Evolutionary conservation across 2,797 vertebrate species (phyloP).

Genomic region (Anolis apletophallus): DNA sequence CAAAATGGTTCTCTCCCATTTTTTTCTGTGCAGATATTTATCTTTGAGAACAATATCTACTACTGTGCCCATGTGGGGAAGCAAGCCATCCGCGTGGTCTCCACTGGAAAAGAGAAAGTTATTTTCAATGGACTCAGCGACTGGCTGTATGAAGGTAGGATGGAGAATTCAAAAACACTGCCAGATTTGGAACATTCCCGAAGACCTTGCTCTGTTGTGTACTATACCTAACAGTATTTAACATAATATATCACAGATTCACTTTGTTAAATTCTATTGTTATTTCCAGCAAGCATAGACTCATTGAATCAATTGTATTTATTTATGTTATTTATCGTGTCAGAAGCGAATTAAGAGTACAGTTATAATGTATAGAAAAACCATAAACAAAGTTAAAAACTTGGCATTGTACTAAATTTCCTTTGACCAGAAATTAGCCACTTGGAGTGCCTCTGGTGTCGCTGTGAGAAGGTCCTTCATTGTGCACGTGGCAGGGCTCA

Average conservation of each 20-base stretch:
- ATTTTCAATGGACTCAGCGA: slow-evolving; percentile 95
- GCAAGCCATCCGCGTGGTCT: slow-evolving; percentile 92
- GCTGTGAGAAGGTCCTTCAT: too few species aligned
- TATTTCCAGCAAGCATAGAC: too few species aligned
- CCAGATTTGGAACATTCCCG: slow-evolving; percentile 26
- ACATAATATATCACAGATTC: not conserved
- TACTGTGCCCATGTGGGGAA: slow-evolving; percentile 90
- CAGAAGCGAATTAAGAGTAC: too few species aligned
- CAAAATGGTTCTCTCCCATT: slow-evolving; percentile 43
- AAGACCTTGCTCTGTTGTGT: not conserved
- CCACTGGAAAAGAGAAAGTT: slow-evolving; percentile 92
- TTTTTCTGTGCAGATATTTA: slow-evolving; percentile 87
- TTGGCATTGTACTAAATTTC: too few species aligned
- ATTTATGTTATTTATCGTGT: too few species aligned
- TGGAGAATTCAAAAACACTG: slow-evolving; percentile 6
- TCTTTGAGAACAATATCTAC: slow-evolving; percentile 99
- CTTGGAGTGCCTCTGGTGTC: too few species aligned
- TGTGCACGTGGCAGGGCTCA: too few species aligned
- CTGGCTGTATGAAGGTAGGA: slow-evolving; percentile 97
- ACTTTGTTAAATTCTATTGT: too few species aligned
- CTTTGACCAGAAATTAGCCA: too few species aligned
- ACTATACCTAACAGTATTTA: not conserved
- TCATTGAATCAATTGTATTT: too few species aligned
- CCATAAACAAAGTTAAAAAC: too few species aligned
- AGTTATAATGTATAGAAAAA: too few species aligned